These are phyloP conservation scores for Ormyrus thymus DNA, from an alignment of 2,888 invertebrate species.

Conservation along the genomic window DNA sequence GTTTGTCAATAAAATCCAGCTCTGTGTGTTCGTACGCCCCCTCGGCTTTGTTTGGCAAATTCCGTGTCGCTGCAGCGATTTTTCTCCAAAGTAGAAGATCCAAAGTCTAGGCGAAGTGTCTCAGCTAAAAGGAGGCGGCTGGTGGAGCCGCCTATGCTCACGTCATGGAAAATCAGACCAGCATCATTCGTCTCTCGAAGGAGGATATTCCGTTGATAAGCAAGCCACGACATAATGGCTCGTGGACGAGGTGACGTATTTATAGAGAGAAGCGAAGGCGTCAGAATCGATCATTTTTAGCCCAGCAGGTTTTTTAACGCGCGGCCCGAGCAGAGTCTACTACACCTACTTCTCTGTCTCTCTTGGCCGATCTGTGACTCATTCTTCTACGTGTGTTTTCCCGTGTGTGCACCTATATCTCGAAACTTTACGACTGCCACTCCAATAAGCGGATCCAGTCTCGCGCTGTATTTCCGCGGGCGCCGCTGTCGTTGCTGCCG, in stretches of 20 bases:
- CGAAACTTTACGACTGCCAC: constrained; percentile 20
- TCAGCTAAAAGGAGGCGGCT: background rate
- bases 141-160: constrained; percentile 35
- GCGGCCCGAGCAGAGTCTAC: constrained; percentile 15
- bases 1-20: constrained; percentile 34
- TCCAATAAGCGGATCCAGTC: constrained; percentile 1
- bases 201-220: constrained; percentile 84
- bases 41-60: too few species aligned
- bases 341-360: too few species aligned
- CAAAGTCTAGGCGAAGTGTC: too few species aligned
- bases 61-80: too few species aligned
- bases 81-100: background rate
- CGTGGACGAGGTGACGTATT: constrained; percentile 77
- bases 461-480: background rate
- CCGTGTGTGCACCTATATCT: background rate
- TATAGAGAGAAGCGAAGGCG: constrained; percentile 24
- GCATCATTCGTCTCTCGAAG: constrained; percentile 77
- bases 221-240: constrained; percentile 79
- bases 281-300: constrained; percentile 40
- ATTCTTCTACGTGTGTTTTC: constrained; percentile 41
- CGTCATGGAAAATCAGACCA: constrained; percentile 53
- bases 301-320: constrained; percentile 36
- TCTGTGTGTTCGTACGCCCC: too few species aligned
- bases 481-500: background rate
- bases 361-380: constrained; percentile 28